Base-by-base conservation (phyloP, 2,888 invertebrate species). In the Ectemnius cavifrons region DNA sequence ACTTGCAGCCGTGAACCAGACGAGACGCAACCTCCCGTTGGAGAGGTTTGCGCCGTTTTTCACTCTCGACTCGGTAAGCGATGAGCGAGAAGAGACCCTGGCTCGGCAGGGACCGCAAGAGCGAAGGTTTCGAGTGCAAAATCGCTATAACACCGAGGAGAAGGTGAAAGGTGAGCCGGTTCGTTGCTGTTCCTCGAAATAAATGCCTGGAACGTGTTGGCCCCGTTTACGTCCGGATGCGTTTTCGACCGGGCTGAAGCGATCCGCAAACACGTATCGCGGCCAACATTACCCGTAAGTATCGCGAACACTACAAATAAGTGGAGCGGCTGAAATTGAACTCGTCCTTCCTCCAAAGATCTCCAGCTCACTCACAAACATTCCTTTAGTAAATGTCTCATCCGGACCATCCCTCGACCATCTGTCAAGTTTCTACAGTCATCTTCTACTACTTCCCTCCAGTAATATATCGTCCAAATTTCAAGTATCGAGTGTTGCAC, bases 251-350 rank as follows among this genome's bases (percentile, higher is more conserved):
- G 59, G 59, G 57, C 27, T 68, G 67, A 73, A 79, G 72, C 71
- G 75, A 78, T 75, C 70, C 59, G 75, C 71, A 78, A 79, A 78
- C 78, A 79, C 73, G 71, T 75, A 79, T 73, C 71, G 67, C 61
- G 37, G 3, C 27, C 5, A 8, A 63, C 69, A 68, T 75, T 79
- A 75, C 72, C 67, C 67, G 46, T 68, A 75, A 75, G 67, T 64
- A 74, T 71, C 71, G 73, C n/a, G 65, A 67, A 71, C 52, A 63
- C 60, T 67, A 67, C 61, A 66, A 74, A 74, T 71, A 77, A 77
- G 69, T 66, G 37, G 66, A 18, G 18, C 45, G 65, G 63, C 46
- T 28, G 56, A 63, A 71, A 77, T 77, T 63, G 73, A 73, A 73
- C 62, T 14, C 61, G 65, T 47, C 67, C 13, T 27, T 8, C 37